phyloP scores from a whole-genome alignment of 2,113 vertebrate species.

The Alaudala cheleensis region DNA sequence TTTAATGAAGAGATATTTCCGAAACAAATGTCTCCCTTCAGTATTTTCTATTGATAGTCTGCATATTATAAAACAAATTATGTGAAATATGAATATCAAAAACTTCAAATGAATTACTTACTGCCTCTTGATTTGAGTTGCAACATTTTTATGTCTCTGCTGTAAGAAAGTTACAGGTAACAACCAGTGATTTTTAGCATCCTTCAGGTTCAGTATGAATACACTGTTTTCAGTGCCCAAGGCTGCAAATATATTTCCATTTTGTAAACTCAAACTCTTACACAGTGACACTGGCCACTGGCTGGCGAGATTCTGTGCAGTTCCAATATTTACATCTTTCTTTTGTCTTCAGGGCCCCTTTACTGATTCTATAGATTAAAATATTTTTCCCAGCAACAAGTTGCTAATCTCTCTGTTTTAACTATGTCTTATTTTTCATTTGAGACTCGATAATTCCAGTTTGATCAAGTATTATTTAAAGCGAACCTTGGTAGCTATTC shows the following conservation, averaged over 20 bases:
- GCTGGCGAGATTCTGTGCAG: not conserved
- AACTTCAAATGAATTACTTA: constrained; percentile 27
- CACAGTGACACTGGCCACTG: not conserved
- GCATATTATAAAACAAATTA: constrained; percentile 66
- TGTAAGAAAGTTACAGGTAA: not conserved
- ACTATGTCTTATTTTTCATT: not conserved
- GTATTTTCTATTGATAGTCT: constrained; percentile 26
- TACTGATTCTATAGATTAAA: not conserved
- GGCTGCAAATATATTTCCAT: not conserved
- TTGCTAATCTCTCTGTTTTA: not conserved
- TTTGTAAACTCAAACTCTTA: not conserved
- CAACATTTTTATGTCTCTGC: not conserved
- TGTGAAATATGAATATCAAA: constrained; percentile 26
- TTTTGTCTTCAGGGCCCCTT: not conserved
- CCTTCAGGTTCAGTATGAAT: not conserved
- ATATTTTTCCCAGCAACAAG: not conserved
- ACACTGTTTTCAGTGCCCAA: not conserved
- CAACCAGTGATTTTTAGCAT: not conserved
- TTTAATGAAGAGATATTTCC: constrained; percentile 63
- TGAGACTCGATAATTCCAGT: not conserved
- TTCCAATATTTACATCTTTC: not conserved
- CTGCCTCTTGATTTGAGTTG: constrained; percentile 11
- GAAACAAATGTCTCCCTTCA: constrained; percentile 64
- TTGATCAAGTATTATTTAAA: not conserved
- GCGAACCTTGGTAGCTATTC: not conserved